Percentiles rank a stretch among this genome's conserved stretches.
These are phyloP conservation scores for Plumapathes pennacea DNA, from an alignment of 92 coral and sea anemone species.

Conservation along the genomic window DNA sequence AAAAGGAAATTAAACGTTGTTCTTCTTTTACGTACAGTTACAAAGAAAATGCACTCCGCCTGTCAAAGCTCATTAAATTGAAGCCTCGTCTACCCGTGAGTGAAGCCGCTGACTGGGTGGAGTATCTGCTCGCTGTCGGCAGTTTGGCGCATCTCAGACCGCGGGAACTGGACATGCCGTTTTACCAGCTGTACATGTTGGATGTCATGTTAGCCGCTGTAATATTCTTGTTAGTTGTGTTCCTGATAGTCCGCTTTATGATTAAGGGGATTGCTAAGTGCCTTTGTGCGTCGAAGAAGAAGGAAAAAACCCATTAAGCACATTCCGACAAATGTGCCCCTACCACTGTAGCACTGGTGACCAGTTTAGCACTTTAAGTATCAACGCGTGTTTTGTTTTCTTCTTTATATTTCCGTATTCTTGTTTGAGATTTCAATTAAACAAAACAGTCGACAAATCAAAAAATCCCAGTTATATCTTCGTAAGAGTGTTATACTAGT, in stretches of 20 bases:
- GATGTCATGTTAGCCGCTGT: constrained; percentile 16
- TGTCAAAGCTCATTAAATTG: constrained; percentile 17
- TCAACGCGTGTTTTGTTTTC: no score
- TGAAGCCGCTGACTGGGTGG: constrained; percentile 44
- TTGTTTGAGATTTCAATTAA: no score
- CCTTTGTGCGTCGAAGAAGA: not conserved
- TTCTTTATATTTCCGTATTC: no score
- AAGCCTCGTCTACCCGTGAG: constrained; percentile 22
- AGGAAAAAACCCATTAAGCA: constrained; percentile 4
- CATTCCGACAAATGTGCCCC: no score
- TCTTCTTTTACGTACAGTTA: constrained; percentile 6
- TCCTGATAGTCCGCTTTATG: not conserved
- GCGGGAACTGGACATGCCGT: constrained; percentile 25
- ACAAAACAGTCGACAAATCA: no score
- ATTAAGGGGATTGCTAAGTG: not conserved
- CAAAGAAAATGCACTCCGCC: constrained; percentile 10
- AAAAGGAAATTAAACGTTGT: no score
- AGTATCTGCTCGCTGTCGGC: constrained; percentile 27
- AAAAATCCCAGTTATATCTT: no score
- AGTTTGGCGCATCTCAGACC: constrained; percentile 36
- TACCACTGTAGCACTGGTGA: no score
- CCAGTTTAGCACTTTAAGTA: no score
- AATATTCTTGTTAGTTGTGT: constrained; percentile 2
- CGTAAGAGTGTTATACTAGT: no score
- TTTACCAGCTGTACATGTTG: constrained; percentile 31